A percentile compares a stretch with the other conserved stretches of the same genome.
Evolutionary conservation across 2,888 invertebrate species (phyloP).

Genomic region (Eilema griseolum): DNA sequence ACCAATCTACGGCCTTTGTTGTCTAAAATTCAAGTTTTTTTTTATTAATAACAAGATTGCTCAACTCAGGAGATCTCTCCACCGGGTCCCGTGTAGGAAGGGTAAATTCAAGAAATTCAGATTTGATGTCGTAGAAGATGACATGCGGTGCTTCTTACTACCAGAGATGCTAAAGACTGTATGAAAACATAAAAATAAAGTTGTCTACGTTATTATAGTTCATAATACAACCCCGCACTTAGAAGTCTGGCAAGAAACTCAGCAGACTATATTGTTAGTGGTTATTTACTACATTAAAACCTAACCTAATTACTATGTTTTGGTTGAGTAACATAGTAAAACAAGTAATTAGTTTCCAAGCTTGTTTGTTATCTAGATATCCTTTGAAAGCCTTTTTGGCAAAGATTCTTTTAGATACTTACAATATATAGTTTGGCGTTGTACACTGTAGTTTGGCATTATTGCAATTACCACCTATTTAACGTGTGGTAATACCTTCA

Average conservation of each 20-base stretch:
- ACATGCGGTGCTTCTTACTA: too few relatives aligned
- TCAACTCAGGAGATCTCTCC: neutral
- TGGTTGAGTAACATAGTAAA: neutral
- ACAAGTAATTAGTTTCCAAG: neutral
- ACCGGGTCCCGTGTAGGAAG: neutral
- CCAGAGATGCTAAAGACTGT: too few relatives aligned
- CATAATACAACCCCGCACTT: too few relatives aligned
- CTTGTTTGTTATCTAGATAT: neutral
- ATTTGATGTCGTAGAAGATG: neutral
- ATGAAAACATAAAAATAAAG: too few relatives aligned
- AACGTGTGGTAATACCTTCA: too few relatives aligned
- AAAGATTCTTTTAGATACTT: neutral
- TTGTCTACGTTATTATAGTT: too few relatives aligned
- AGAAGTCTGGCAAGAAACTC: neutral
- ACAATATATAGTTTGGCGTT: neutral
- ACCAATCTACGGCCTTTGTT: too few relatives aligned
- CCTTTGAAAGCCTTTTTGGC: neutral
- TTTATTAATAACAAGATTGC: neutral
- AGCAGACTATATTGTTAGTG: neutral
- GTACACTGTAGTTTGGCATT: too few relatives aligned
- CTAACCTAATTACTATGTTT: neutral
- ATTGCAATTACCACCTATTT: too few relatives aligned
- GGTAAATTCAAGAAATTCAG: neutral
- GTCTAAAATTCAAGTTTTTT: too few relatives aligned
- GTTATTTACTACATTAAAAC: neutral